Base-by-base conservation (phyloP, 2,797 vertebrate species). In the Sebastes baramenuke region DNA sequence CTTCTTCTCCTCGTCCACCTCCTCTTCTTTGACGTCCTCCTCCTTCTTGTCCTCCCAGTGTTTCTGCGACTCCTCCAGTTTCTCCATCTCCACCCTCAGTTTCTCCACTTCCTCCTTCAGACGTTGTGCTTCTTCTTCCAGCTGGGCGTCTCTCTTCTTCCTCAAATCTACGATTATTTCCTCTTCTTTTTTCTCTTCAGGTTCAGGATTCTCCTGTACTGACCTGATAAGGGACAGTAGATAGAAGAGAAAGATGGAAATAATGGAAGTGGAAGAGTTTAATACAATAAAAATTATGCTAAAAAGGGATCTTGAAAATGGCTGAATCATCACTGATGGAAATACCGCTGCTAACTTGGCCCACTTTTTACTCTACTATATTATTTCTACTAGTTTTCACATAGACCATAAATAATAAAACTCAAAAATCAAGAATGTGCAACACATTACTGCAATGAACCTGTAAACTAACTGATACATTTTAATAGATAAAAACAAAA, bases 21-120 rank as follows among this genome's bases (percentile, higher is more conserved):
- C 95, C 72, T 92, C 94, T 75, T 90, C 91, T 84, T 90, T 95
- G 81, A 83, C 67, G 4, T 95, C 92, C 29, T 90, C 93, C 78
- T 94, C 89, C 58, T 87, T 94, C 81, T 25, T 88, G 59, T 91
- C 88, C n/a, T 96, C 95, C 92, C 96, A 97, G 56, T 95, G 94
- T 67, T 95, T 95, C 80, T 96, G 95, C 1, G 93, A 95, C 62
- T 97, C 96, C 75, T 96, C 96, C 83, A 97, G 94, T 74, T 95
- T 95, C 81, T 93, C 85, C 89, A 95, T 93, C 88, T 97, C 96
- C 93, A 97, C 96, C 86, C 95, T 95, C 87, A 96, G 95, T 3
- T 92, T 92, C 36, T 96, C 96, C 86, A 96, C 87, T 52, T 97
- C 95, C 32, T 96, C 92, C 78, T 94, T 96, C 79, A 97, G 94